Conservation (phyloP, 2,888 invertebrate genomes). For the Zaprionus bogoriensis region DNA sequence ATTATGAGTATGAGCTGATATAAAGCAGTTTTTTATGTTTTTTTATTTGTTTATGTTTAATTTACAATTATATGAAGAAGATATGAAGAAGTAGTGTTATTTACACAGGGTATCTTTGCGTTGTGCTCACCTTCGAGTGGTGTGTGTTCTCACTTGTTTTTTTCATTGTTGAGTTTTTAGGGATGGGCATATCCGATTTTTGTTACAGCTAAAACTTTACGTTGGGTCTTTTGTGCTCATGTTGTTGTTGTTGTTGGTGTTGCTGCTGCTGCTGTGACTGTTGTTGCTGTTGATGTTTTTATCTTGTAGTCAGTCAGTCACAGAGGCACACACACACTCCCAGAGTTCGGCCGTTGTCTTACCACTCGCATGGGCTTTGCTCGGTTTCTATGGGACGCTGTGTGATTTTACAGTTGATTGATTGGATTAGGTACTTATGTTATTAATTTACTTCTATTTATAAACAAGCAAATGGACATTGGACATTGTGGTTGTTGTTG, state of each 20-base stretch:
- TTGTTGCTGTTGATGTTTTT: constrained; percentile 78
- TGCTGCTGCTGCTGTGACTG: constrained; percentile 48
- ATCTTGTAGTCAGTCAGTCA: constrained; percentile 77
- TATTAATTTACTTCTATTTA: constrained; percentile 80
- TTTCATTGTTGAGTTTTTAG: constrained; percentile 63
- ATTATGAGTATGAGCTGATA: too few species aligned
- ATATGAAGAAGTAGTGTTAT: too few species aligned
- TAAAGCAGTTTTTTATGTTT: too few species aligned
- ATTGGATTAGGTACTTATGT: constrained; percentile 82
- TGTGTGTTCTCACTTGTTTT: constrained; percentile 20
- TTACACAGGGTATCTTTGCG: constrained; percentile 10
- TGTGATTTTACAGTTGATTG: constrained; percentile 80
- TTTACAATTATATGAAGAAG: too few species aligned
- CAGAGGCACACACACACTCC: constrained; percentile 52
- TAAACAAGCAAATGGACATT: constrained; percentile 74
- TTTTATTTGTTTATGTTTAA: too few species aligned
- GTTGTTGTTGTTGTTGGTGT: constrained; percentile 26
- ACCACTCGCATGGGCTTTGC: constrained; percentile 64
- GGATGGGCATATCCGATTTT: constrained; percentile 81
- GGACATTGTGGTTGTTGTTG: constrained; percentile 38
- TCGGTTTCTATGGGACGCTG: constrained; percentile 61
- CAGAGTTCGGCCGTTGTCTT: constrained; percentile 35
- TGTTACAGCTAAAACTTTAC: constrained; percentile 69
- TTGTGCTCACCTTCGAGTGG: constrained; percentile 6
- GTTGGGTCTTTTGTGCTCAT: constrained; percentile 40